These are phyloP conservation scores for Phymorhynchus buccinoides DNA, from an alignment of 1,140 invertebrate species.

Conservation along the genomic window DNA sequence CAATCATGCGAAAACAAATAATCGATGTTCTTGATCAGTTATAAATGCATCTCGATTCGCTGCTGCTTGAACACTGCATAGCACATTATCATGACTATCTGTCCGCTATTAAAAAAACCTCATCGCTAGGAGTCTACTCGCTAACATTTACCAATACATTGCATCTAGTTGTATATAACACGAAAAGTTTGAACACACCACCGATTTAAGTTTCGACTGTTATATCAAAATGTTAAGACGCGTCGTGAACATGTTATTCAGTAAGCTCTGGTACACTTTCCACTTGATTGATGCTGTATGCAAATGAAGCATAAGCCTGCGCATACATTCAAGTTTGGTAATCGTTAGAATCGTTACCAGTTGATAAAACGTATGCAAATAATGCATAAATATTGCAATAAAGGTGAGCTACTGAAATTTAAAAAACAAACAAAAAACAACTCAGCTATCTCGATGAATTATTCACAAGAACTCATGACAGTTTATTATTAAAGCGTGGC, in stretches of 20 bases:
- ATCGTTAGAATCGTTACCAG: background rate
- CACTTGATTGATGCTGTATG: background rate
- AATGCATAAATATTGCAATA: constrained; percentile 15
- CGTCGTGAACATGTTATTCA: constrained; percentile 22
- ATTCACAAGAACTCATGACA: background rate
- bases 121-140: background rate
- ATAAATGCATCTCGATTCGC: background rate
- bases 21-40: background rate
- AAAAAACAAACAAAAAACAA: no score
- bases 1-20: background rate
- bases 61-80: no score
- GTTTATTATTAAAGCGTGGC: background rate
- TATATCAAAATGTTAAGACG: constrained; percentile 31
- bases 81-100: background rate
- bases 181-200: background rate
- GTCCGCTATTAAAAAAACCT: background rate
- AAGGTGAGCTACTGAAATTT: no score
- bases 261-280: constrained; percentile 24
- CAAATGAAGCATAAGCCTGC: background rate
- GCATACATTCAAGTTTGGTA: background rate
- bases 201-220: constrained; percentile 2
- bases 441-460: no score
- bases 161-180: background rate
- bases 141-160: background rate
- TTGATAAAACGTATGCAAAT: background rate